These are phyloP conservation scores for Drosophila nigricruria DNA, from an alignment of 2,888 invertebrate genomes.

Conservation along the genomic window DNA sequence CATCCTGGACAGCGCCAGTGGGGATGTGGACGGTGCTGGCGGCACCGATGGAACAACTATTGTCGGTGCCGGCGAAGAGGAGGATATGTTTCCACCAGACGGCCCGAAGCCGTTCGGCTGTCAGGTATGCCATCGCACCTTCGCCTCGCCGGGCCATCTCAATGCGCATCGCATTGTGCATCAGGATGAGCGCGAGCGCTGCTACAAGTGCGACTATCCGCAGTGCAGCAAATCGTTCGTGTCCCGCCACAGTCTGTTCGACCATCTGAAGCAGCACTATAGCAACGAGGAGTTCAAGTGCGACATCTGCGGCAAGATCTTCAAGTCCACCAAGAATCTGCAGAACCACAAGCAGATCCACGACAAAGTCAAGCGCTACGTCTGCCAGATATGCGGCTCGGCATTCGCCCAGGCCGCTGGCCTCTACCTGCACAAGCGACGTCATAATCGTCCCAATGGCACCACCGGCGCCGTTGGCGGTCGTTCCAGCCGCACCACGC, in stretches of 20 bases:
- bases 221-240: slow-evolving; percentile 76
- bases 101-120: slow-evolving; percentile 67
- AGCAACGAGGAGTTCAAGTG: slow-evolving; percentile 82
- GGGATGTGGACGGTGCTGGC: slow-evolving; percentile 30
- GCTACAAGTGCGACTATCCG: slow-evolving; percentile 79
- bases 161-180: slow-evolving; percentile 76
- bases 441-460: slow-evolving; percentile 79
- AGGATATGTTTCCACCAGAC: slow-evolving; percentile 36
- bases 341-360: slow-evolving; percentile 84
- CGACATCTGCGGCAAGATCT: slow-evolving; percentile 81
- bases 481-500: slow-evolving; percentile 59
- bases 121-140: slow-evolving; percentile 73
- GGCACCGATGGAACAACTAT: slow-evolving; percentile 9
- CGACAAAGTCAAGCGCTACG: slow-evolving; percentile 82
- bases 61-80: slow-evolving; percentile 36
- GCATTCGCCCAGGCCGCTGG: slow-evolving; percentile 84
- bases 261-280: slow-evolving; percentile 79
- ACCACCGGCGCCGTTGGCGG: slow-evolving; percentile 67
- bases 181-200: slow-evolving; percentile 73
- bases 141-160: slow-evolving; percentile 68
- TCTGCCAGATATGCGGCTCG: slow-evolving; percentile 84
- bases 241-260: slow-evolving; percentile 73
- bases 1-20: slow-evolving; percentile 54
- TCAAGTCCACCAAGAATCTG: slow-evolving; percentile 83
- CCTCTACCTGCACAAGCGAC: slow-evolving; percentile 82